Percentiles rank a stretch among this genome's conserved stretches.
Conservation (phyloP, 1,140 invertebrate species). For the Drosophila carrolli region DNA sequence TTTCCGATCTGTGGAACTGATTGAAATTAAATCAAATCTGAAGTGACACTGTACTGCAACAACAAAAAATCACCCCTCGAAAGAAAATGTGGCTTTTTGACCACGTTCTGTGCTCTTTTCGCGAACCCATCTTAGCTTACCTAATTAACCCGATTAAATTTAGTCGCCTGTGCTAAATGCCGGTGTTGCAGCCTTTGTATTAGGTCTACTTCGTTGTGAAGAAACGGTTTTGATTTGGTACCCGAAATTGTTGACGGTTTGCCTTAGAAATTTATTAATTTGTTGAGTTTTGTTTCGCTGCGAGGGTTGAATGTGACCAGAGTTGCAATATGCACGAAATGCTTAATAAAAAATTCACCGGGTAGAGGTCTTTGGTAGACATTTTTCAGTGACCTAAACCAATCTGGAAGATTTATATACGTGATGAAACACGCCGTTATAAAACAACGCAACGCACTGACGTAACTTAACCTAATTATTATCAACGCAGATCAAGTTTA, state of each 20-base stretch:
- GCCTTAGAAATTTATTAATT: constrained; percentile 30
- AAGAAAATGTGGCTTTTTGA: constrained; percentile 41
- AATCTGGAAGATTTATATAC: not conserved
- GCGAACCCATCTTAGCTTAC: constrained; percentile 41
- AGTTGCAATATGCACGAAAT: not conserved
- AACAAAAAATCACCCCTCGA: constrained; percentile 13
- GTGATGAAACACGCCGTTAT: not conserved
- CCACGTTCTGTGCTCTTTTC: constrained; percentile 34
- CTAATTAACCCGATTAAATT: constrained; percentile 51
- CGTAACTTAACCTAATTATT: too few species aligned
- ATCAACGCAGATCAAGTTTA: too few species aligned
- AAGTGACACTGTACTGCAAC: constrained; percentile 27
- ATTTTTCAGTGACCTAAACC: not conserved
- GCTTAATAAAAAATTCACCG: not conserved
- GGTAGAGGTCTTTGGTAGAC: not conserved
- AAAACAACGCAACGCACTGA: too few species aligned
- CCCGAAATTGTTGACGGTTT: constrained; percentile 59
- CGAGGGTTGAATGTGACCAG: constrained; percentile 12
- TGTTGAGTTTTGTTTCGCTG: constrained; percentile 30
- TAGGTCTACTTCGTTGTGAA: constrained; percentile 5
- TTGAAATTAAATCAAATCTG: constrained; percentile 13
- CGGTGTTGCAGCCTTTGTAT: constrained; percentile 14
- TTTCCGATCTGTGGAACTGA: constrained; percentile 4
- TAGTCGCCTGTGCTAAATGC: constrained; percentile 20
- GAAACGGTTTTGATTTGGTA: constrained; percentile 49